Conservation (phyloP, 2,113 vertebrate genomes). For the Daphoenositta chrysoptera region DNA sequence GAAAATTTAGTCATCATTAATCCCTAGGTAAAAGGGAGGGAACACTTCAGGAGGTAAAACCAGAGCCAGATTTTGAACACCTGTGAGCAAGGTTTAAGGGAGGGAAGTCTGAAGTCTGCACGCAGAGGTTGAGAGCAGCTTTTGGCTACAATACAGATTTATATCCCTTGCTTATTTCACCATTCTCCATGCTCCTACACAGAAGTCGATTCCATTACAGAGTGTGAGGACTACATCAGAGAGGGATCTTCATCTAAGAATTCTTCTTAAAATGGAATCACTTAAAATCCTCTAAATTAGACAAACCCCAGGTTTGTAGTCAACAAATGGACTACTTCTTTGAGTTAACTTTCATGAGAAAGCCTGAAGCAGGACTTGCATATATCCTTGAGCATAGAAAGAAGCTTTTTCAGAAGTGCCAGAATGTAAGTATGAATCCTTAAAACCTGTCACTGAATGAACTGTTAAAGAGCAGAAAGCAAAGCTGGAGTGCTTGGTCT, state of each 20-base stretch:
- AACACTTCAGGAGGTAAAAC: background rate
- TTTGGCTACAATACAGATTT: background rate
- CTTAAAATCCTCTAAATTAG: background rate
- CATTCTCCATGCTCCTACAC: background rate
- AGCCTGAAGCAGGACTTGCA: background rate
- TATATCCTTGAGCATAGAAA: background rate
- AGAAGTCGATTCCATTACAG: background rate
- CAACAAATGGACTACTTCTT: background rate
- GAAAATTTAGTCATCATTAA: background rate
- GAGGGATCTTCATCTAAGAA: background rate
- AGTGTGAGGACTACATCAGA: background rate
- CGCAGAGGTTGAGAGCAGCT: background rate
- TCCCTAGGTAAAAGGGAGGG: background rate
- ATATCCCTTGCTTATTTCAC: background rate
- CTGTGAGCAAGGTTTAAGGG: background rate
- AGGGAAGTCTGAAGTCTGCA: background rate
- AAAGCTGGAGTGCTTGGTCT: background rate
- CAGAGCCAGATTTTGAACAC: slow-evolving; percentile 25
- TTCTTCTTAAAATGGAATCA: background rate
- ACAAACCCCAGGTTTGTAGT: background rate
- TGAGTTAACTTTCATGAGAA: background rate
- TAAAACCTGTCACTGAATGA: background rate
- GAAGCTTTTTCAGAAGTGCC: background rate
- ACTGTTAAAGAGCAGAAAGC: background rate
- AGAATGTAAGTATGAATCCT: background rate